phyloP scores from a whole-genome alignment of 2,797 vertebrate genomes.

The Hemibagrus guttatus region DNA sequence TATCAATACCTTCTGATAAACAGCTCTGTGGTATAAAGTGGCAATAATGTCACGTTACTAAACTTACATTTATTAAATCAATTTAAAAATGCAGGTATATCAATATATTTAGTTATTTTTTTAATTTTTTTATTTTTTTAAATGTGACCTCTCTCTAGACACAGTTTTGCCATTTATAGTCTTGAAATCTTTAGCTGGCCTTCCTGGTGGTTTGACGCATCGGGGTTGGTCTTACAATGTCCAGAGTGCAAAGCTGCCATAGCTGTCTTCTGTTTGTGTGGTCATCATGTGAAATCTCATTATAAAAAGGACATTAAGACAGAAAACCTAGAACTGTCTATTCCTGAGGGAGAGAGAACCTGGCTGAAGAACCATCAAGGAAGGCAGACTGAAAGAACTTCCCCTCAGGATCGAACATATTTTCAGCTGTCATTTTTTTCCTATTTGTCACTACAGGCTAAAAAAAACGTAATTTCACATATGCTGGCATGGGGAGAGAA shows the following conservation, averaged over 20 bases:
- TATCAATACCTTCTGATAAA: background rate
- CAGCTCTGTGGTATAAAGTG: background rate
- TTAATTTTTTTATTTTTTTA: background rate
- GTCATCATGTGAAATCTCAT: constrained; percentile 32
- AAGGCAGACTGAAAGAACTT: background rate
- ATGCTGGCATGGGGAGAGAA: background rate
- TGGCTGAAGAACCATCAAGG: constrained; percentile 22
- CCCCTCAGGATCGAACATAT: constrained; percentile 11
- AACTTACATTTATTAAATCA: background rate
- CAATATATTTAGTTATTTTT: background rate
- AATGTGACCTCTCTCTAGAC: background rate
- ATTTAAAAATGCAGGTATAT: background rate
- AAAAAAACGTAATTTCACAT: constrained; percentile 11
- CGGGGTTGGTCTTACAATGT: background rate
- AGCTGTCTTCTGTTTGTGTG: background rate
- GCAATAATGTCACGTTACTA: background rate
- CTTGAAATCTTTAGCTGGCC: background rate
- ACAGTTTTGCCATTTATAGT: constrained; percentile 9
- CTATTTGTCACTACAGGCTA: constrained; percentile 23
- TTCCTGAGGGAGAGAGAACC: constrained; percentile 25
- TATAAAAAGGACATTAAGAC: constrained; percentile 28
- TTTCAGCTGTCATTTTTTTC: constrained; percentile 12
- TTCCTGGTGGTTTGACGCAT: background rate
- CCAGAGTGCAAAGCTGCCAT: background rate
- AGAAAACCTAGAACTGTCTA: constrained; percentile 26